Evolutionary conservation across 2,888 invertebrate genomes (phyloP).

Genomic region (Agonopterix alstromeriana): DNA sequence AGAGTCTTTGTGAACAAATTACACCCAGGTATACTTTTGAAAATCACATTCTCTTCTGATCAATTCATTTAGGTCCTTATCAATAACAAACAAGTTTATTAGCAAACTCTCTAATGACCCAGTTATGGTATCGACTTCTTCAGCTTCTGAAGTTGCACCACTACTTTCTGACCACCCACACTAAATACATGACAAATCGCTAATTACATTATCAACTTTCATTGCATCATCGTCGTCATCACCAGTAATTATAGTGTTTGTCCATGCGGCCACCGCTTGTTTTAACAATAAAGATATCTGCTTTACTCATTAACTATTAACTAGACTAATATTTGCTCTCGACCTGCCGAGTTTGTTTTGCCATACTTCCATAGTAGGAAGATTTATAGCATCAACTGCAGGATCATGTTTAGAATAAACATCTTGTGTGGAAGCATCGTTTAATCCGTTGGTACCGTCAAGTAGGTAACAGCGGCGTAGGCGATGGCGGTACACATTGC

Average conservation of each 20-base stretch:
- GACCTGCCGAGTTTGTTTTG: slow-evolving; percentile 20
- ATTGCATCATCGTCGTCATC: slow-evolving; percentile 59
- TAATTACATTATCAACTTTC: slow-evolving; percentile 70
- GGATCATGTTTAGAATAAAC: slow-evolving; percentile 13
- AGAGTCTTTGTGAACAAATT: no score
- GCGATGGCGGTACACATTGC: slow-evolving; percentile 74
- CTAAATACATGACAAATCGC: slow-evolving; percentile 67
- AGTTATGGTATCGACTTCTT: slow-evolving; percentile 47
- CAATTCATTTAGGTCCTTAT: neutral
- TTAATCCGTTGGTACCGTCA: slow-evolving; percentile 50
- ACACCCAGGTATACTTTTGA: no score
- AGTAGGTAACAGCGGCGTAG: slow-evolving; percentile 70
- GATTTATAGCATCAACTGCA: slow-evolving; percentile 12
- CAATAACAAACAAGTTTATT: slow-evolving; percentile 17
- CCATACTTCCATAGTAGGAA: slow-evolving; percentile 16
- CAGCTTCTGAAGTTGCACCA: slow-evolving; percentile 47
- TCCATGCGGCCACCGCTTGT: slow-evolving; percentile 43
- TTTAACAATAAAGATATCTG: slow-evolving; percentile 60
- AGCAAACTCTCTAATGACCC: slow-evolving; percentile 31
- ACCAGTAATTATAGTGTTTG: slow-evolving; percentile 52
- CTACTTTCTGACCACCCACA: slow-evolving; percentile 55
- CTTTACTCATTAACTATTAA: slow-evolving; percentile 50
- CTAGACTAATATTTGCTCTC: slow-evolving; percentile 36
- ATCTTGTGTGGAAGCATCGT: slow-evolving; percentile 39
- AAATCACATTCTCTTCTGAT: no score